Conservation (phyloP, 2,888 invertebrate species). For the Nephrocerus scutellatus region DNA sequence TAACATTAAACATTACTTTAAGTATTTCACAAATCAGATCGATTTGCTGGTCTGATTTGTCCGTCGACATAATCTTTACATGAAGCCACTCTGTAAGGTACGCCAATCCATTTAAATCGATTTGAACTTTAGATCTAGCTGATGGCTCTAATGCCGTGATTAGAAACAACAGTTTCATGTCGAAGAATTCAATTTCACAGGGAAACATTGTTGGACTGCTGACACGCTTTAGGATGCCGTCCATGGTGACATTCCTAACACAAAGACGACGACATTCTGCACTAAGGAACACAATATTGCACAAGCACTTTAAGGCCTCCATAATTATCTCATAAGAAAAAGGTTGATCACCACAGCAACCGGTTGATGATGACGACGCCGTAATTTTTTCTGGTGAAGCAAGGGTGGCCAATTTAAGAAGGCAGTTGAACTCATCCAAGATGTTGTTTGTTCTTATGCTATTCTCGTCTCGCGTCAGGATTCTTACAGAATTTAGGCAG, state of each 20-base stretch:
- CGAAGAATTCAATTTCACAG: constrained; percentile 63
- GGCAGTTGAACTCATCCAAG: constrained; percentile 59
- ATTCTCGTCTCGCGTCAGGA: constrained; percentile 69
- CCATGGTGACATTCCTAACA: constrained; percentile 57
- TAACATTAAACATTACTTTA: constrained; percentile 73
- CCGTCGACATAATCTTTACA: constrained; percentile 51
- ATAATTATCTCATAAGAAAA: constrained; percentile 55
- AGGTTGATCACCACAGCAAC: constrained; percentile 9
- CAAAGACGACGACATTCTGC: constrained; percentile 55
- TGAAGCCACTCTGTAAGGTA: constrained; percentile 63
- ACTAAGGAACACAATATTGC: constrained; percentile 81
- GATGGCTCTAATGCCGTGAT: constrained; percentile 74
- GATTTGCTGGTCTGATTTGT: constrained; percentile 53
- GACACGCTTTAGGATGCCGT: constrained; percentile 66
- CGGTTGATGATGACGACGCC: not conserved
- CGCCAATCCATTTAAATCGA: constrained; percentile 62
- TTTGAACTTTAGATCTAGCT: constrained; percentile 58
- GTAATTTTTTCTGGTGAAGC: constrained; percentile 8
- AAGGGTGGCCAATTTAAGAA: constrained; percentile 63
- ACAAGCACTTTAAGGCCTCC: constrained; percentile 81
- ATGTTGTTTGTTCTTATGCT: constrained; percentile 59
- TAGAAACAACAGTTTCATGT: constrained; percentile 82
- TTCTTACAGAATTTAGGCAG: constrained; percentile 42
- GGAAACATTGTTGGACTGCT: constrained; percentile 45
- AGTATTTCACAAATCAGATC: constrained; percentile 65